Evolutionary conservation across 2,888 invertebrate genomes (phyloP).

Genomic region (Girardia tigrina): DNA sequence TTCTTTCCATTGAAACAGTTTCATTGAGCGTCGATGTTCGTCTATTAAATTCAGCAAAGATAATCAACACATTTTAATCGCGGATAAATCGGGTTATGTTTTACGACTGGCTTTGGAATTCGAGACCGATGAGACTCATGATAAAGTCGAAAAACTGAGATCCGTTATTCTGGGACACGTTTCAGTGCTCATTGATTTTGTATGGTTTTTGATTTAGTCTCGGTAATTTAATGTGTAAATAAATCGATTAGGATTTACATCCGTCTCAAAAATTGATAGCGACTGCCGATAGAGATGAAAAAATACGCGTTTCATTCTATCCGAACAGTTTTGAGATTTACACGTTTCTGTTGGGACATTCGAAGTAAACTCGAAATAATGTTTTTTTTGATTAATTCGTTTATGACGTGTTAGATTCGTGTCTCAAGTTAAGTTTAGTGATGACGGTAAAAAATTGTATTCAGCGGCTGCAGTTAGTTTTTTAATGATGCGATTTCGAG

Average conservation of each 20-base stretch:
- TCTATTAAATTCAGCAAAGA: background rate
- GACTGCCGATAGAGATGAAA: background rate
- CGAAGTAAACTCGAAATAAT: background rate
- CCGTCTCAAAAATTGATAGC: background rate
- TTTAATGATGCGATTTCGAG: too few species aligned
- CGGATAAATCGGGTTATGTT: constrained; percentile 5
- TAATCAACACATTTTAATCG: background rate
- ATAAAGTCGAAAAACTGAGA: background rate
- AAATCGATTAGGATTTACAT: background rate
- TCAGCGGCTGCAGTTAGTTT: background rate
- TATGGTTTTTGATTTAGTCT: background rate
- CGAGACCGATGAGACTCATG: background rate
- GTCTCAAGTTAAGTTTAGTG: background rate
- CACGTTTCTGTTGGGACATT: background rate
- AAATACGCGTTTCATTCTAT: constrained; percentile 3
- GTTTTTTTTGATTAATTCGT: background rate
- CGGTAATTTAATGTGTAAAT: background rate
- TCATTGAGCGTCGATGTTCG: background rate
- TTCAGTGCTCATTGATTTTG: constrained; percentile 19
- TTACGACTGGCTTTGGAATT: constrained; percentile 11
- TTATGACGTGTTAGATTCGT: background rate
- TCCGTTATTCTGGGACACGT: background rate
- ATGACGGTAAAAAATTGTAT: background rate
- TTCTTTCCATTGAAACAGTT: too few species aligned
- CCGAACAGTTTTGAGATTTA: background rate